A percentile compares a stretch with the other conserved stretches of the same genome.
Conservation (phyloP, 2,113 vertebrate species). For the Entosphenus tridentatus region DNA sequence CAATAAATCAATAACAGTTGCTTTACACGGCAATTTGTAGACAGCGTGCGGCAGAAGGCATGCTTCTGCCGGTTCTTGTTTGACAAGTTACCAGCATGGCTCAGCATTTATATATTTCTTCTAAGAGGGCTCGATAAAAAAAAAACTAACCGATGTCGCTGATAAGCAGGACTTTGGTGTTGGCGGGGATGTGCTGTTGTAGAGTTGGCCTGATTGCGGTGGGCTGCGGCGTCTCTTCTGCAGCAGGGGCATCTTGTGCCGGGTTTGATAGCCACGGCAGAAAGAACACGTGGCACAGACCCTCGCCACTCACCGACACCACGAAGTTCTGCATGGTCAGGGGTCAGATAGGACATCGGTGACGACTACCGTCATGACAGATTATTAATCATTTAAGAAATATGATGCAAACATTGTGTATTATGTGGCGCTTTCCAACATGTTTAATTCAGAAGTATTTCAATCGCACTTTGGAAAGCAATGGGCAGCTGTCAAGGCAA, state of each 20-base stretch:
- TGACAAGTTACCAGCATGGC: not conserved
- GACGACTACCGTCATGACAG: too few relatives aligned
- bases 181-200: slow-evolving; percentile 83
- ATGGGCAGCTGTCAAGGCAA: too few relatives aligned
- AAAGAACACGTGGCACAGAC: slow-evolving; percentile 90
- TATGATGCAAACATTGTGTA: too few relatives aligned
- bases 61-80: not conserved
- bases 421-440: too few relatives aligned
- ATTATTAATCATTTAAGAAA: too few relatives aligned
- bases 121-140: too few relatives aligned
- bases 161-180: slow-evolving; percentile 88
- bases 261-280: slow-evolving; percentile 18
- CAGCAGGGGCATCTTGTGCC: not conserved
- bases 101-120: not conserved
- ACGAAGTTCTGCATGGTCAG: slow-evolving; percentile 42
- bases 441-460: too few relatives aligned
- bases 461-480: too few relatives aligned
- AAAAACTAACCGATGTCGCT: slow-evolving; percentile 56
- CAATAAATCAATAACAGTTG: too few relatives aligned
- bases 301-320: slow-evolving; percentile 70
- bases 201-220: slow-evolving; percentile 34
- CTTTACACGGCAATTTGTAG: too few relatives aligned
- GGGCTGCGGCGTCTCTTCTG: not conserved
- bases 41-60: too few relatives aligned
- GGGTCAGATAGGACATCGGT: too few relatives aligned